Evolutionary conservation across 53 echinoderm and acorn worm genomes (phyloP).

Genomic region (Paracentrotus lividus): DNA sequence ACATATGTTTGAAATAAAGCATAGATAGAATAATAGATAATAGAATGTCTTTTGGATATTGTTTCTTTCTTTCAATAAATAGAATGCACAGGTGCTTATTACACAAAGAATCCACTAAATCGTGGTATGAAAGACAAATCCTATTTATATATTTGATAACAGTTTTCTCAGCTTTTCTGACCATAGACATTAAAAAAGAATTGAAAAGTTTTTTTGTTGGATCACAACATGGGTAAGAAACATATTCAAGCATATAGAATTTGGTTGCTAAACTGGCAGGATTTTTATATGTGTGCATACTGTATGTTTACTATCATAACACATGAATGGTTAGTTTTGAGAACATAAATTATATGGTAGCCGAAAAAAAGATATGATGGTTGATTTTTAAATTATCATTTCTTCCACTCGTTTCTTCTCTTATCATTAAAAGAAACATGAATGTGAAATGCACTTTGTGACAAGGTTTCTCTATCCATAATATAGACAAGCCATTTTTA

Average conservation of each 20-base stretch:
- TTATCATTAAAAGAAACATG: too few species aligned
- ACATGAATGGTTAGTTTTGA: neutral
- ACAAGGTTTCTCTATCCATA: too few species aligned
- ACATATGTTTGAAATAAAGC: neutral
- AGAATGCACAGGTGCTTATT: conserved; percentile 1
- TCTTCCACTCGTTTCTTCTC: too few species aligned
- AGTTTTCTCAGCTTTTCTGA: neutral
- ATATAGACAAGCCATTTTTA: too few species aligned
- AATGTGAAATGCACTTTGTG: too few species aligned
- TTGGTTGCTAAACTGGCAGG: neutral
- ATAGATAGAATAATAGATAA: conserved; percentile 11
- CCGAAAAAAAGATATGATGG: neutral
- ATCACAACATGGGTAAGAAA: neutral
- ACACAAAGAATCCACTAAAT: neutral
- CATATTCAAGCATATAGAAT: neutral
- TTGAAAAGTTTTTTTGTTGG: neutral
- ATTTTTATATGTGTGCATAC: neutral
- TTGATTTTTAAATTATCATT: neutral
- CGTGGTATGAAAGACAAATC: conserved; percentile 11
- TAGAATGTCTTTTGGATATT: neutral
- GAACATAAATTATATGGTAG: neutral
- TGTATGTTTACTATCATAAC: neutral
- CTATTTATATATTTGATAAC: neutral
- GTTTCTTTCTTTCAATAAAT: conserved; percentile 26
- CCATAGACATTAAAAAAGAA: neutral